phyloP scores from a whole-genome alignment of 2,888 invertebrate species.

The Cryptocheilus praepositus region DNA sequence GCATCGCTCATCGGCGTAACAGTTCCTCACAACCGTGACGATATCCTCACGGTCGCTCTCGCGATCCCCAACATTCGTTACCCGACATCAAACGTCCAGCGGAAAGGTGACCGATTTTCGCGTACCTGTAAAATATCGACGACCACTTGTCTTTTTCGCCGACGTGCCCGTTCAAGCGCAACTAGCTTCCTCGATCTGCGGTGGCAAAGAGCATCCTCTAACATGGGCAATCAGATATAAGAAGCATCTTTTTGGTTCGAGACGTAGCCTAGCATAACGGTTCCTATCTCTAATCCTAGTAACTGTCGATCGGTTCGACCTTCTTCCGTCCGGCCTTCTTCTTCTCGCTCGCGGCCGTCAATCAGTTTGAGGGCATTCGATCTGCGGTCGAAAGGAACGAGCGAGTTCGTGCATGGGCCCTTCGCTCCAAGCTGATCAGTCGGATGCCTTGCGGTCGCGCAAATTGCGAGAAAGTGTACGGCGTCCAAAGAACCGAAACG shows the following conservation, averaged over 20 bases:
- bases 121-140: no score
- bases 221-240: background rate
- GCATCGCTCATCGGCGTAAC: no score
- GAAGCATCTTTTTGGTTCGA: background rate
- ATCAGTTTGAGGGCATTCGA: constrained; percentile 29
- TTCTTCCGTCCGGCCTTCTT: background rate
- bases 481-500: constrained; percentile 44
- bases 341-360: background rate
- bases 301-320: background rate
- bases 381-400: constrained; percentile 46
- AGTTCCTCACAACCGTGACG: no score
- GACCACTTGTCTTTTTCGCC: no score
- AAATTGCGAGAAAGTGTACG: constrained; percentile 38
- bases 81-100: no score
- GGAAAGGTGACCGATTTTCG: no score
- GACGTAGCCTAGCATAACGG: background rate
- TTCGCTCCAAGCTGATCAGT: constrained; percentile 37
- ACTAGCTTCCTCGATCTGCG: no score
- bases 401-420: constrained; percentile 36
- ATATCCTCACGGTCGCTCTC: no score
- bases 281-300: background rate
- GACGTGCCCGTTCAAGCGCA: no score
- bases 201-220: no score
- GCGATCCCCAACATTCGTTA: no score
- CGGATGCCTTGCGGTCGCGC: constrained; percentile 58